phyloP scores from a whole-genome alignment of 1,140 invertebrate species.

The Pseudomyrmex cubaensis region DNA sequence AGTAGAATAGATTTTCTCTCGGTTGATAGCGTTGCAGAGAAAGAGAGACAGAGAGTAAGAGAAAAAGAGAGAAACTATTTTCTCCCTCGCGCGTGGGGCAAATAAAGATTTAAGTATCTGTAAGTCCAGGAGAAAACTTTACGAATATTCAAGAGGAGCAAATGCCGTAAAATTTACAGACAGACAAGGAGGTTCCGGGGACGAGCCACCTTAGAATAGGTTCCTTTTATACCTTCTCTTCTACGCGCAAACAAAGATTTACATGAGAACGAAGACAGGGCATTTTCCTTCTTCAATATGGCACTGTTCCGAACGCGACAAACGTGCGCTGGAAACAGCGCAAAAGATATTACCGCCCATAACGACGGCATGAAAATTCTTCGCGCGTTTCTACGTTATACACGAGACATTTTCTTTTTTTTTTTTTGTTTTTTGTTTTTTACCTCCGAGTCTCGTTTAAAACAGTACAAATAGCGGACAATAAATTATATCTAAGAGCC shows the following conservation, averaged over 20 bases:
- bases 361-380: slow-evolving; percentile 37
- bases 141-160: slow-evolving; percentile 50
- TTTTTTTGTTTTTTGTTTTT: neutral
- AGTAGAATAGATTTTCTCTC: slow-evolving; percentile 41
- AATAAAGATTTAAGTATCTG: slow-evolving; percentile 56
- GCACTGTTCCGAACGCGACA: slow-evolving; percentile 35
- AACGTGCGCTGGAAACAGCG: slow-evolving; percentile 42
- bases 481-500: neutral
- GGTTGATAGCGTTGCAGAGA: slow-evolving; percentile 32
- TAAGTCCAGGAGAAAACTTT: slow-evolving; percentile 45
- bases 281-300: slow-evolving; percentile 39
- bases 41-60: no score
- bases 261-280: slow-evolving; percentile 25
- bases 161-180: slow-evolving; percentile 50
- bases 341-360: slow-evolving; percentile 26
- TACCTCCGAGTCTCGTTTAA: neutral
- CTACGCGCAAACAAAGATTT: slow-evolving; percentile 56
- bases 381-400: slow-evolving; percentile 7
- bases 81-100: neutral
- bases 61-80: neutral
- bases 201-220: slow-evolving; percentile 46
- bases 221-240: slow-evolving; percentile 43
- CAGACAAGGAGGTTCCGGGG: slow-evolving; percentile 5
- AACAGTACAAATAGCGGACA: neutral
- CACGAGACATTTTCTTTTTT: neutral